Evolutionary conservation across 2,888 invertebrate species (phyloP), one percentile per base, ranked within the genome.

Genomic region (Lycia hirtaria): DNA sequence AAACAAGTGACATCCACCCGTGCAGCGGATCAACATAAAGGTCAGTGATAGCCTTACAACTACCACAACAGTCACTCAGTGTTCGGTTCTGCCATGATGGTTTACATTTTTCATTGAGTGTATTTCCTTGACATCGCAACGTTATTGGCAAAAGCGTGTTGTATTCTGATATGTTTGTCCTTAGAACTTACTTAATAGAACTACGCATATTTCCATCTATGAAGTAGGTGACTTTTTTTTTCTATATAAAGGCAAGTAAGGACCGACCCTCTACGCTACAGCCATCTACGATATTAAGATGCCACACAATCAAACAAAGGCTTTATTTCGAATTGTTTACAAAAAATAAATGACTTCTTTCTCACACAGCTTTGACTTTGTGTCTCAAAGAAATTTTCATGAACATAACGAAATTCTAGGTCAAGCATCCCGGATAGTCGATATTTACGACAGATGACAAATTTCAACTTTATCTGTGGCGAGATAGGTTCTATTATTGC

Each of bases 31-130:
- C 63, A 64, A 66, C 68, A 38, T 63, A 59, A 74, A 82, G 82
- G 82, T 85, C 68, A 83, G 82, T 85, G 67, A 45, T 71, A 17
- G 49, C 30, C 35, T 14, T 40, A 19, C 24, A 26, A 53, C 17
- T 37, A 7, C 22, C 0, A 15, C 15, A 14, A 7, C 35, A 15
- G 28, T 37, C 43, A n/a, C 24, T 40, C 28, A 44, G 33, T 33
- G 24, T 53, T 56, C 44, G 33, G 44, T 51, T 51, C 67, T 63
- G 67, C 67, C 71, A 69, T 76, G 68, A 64, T 57, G 60, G 64
- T 62, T 62, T 64, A 64, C 59, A 48, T 63, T 67, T 58, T 54
- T 59, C 60, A 58, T 54, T 58, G 47, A 63, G 33, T 55, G 50
- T 54, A 58, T 64, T 50, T 61, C 53, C 53, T 57, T 47, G 50